Conservation (phyloP, 2,797 vertebrate species). For the Morelia viridis region DNA sequence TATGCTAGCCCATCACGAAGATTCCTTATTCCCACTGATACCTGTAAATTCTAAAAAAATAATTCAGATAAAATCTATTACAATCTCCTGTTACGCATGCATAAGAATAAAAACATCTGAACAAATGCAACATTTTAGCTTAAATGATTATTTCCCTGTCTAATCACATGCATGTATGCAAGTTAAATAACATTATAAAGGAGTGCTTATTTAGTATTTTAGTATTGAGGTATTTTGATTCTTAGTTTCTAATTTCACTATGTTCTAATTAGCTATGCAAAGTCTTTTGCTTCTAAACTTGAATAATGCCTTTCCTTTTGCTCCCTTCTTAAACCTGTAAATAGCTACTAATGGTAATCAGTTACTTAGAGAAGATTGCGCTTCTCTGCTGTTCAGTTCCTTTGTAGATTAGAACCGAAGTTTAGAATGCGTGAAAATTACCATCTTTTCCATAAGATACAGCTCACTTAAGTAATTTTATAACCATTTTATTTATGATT, state of each 20-base stretch:
- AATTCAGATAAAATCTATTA: background rate
- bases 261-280: background rate
- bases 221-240: background rate
- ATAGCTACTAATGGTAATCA: constrained; percentile 29
- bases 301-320: background rate
- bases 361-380: background rate
- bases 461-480: background rate
- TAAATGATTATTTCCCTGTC: background rate
- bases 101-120: constrained; percentile 8
- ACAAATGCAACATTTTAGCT: constrained; percentile 5
- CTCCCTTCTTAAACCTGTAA: background rate
- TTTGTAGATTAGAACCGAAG: constrained; percentile 7
- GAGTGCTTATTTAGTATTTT: constrained; percentile 2
- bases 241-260: background rate
- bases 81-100: background rate
- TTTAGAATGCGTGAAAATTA: background rate
- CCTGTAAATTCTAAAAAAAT: background rate
- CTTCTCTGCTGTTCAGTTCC: background rate
- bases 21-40: background rate
- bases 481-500: background rate
- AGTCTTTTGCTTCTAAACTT: background rate
- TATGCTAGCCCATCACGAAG: background rate
- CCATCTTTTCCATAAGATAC: background rate
- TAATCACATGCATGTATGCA: background rate
- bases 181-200: constrained; percentile 21